These are phyloP conservation scores for Crioceris asparagi DNA, from an alignment of 2,888 invertebrate genomes.

Conservation along the genomic window DNA sequence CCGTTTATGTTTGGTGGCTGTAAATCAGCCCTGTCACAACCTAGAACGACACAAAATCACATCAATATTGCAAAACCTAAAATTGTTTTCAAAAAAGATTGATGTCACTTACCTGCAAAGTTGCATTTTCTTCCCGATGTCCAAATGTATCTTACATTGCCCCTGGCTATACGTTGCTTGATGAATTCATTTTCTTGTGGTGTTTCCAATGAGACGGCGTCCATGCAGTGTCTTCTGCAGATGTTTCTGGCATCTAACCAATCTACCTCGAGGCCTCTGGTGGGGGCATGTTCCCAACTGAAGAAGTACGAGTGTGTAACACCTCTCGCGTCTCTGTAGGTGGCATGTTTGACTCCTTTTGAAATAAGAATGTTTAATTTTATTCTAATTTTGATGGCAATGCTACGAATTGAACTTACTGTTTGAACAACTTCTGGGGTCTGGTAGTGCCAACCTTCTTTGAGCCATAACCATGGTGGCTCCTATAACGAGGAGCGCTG, in stretches of 20 bases:
- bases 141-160: slow-evolving; percentile 63
- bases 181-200: slow-evolving; percentile 86
- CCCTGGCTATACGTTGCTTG: slow-evolving; percentile 74
- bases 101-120: slow-evolving; percentile 55
- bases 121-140: slow-evolving; percentile 87
- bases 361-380: background rate
- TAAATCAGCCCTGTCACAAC: slow-evolving; percentile 71
- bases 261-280: slow-evolving; percentile 68
- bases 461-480: slow-evolving; percentile 61
- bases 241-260: slow-evolving; percentile 87
- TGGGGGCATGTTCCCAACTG: slow-evolving; percentile 82
- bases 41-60: slow-evolving; percentile 36
- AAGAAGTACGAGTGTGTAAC: slow-evolving; percentile 89
- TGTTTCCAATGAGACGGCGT: slow-evolving; percentile 81
- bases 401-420: slow-evolving; percentile 48
- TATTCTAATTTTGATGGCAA: background rate
- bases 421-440: slow-evolving; percentile 81
- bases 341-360: slow-evolving; percentile 75
- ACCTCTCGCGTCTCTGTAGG: slow-evolving; percentile 78
- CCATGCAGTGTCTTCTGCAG: slow-evolving; percentile 88
- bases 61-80: too few relatives aligned
- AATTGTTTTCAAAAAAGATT: background rate
- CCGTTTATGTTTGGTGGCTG: slow-evolving; percentile 79
- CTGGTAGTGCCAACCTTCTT: slow-evolving; percentile 75
- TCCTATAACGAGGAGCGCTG: slow-evolving; percentile 56